Percentiles rank a stretch among this genome's conserved stretches.
These are phyloP conservation scores for Apodemus speciosus DNA, from an alignment of 2,113 vertebrate species.

Conservation along the genomic window DNA sequence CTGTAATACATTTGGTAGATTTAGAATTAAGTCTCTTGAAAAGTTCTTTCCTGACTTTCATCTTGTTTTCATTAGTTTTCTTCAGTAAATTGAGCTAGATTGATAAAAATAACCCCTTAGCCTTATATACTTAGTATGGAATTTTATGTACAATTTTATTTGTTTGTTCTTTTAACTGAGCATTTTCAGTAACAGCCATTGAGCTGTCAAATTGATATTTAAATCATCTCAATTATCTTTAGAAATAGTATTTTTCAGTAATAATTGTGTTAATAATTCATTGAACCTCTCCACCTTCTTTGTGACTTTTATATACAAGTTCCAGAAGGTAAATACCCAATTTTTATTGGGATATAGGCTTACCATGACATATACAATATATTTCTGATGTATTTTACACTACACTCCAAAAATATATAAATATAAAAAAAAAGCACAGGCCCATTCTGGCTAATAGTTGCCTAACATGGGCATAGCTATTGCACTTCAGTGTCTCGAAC, in stretches of 20 bases:
- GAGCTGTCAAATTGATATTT: slow-evolving; percentile 64
- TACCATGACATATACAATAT: slow-evolving; percentile 50
- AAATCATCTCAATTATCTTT: slow-evolving; percentile 66
- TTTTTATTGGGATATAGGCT: slow-evolving; percentile 27
- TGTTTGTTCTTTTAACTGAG: slow-evolving; percentile 52
- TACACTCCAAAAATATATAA: slow-evolving; percentile 55
- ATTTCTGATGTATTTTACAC: slow-evolving; percentile 64
- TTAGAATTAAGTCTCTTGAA: slow-evolving; percentile 68
- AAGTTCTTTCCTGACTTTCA: slow-evolving; percentile 55
- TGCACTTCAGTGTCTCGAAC: slow-evolving; percentile 58
- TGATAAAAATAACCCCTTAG: slow-evolving; percentile 57
- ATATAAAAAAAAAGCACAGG: not conserved
- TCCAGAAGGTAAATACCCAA: slow-evolving; percentile 28
- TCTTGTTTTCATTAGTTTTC: slow-evolving; percentile 74
- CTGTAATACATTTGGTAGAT: slow-evolving; percentile 48
- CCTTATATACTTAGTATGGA: slow-evolving; percentile 65
- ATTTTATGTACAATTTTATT: slow-evolving; percentile 73
- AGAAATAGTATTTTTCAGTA: slow-evolving; percentile 68
- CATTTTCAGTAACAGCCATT: slow-evolving; percentile 58
- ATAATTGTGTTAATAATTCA: slow-evolving; percentile 54
- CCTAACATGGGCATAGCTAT: slow-evolving; percentile 53
- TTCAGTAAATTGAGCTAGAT: slow-evolving; percentile 76
- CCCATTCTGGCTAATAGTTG: slow-evolving; percentile 31
- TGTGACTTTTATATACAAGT: slow-evolving; percentile 77
- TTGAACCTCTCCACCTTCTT: slow-evolving; percentile 62